Evolutionary conservation across 2,797 vertebrate genomes (phyloP).

Genomic region (Enteromius trimaculatus): DNA sequence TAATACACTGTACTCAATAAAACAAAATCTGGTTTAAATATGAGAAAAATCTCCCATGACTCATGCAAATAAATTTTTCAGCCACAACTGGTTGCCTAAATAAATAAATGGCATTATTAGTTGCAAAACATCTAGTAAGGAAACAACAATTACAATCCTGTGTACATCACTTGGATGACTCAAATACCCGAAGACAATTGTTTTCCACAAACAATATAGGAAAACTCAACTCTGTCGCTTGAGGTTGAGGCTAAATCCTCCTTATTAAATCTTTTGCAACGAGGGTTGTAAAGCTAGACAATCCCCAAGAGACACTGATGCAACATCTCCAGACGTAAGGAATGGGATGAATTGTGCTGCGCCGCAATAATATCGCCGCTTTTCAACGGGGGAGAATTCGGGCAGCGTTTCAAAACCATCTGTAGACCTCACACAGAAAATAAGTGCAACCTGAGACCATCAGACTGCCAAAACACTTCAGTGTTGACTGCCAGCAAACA

Average conservation of each 20-base stretch:
- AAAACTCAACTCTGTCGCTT: background rate
- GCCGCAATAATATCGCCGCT: conserved; percentile 10
- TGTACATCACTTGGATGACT: conserved; percentile 31
- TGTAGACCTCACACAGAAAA: conserved; percentile 60
- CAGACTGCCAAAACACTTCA: conserved; percentile 54
- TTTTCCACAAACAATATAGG: conserved; percentile 29
- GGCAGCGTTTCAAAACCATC: conserved; percentile 52
- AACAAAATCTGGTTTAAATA: background rate
- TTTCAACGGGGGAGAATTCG: conserved; percentile 25
- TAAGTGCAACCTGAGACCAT: conserved; percentile 53
- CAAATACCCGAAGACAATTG: conserved; percentile 1
- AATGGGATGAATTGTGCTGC: conserved; percentile 15
- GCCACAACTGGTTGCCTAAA: background rate
- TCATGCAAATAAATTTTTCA: background rate
- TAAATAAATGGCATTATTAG: background rate
- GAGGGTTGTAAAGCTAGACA: conserved; percentile 38
- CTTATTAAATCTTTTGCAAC: conserved; percentile 41
- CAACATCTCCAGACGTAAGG: conserved; percentile 43
- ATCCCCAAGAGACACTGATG: conserved; percentile 36
- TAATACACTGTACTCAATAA: background rate
- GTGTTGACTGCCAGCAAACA: conserved; percentile 47
- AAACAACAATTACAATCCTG: background rate
- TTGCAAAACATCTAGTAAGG: background rate
- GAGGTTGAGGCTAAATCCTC: conserved; percentile 13
- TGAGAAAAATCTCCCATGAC: background rate